Base-by-base conservation (phyloP, 2,113 vertebrate genomes). In the Microtus oregoni region DNA sequence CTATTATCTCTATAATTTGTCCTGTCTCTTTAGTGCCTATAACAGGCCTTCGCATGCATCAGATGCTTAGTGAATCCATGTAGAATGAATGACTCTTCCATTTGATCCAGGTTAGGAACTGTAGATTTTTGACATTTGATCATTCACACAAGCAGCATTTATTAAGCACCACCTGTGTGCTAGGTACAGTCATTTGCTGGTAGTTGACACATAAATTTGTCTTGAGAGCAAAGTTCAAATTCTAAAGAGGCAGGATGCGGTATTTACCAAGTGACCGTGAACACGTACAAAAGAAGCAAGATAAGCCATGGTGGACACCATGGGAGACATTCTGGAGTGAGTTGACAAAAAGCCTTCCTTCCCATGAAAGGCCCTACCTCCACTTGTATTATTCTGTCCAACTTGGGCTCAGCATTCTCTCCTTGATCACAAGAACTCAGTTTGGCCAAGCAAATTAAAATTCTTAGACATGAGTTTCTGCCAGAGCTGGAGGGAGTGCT, bases 381-480 rank as follows among this genome's bases (percentile, higher is more conserved):
- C 72, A 50, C 26, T 82, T 35, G 41, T 65, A 14, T 76, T 72
- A 30, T 6, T 78, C 63, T 93, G 32, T 81, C 90, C 61, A 82
- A 91, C 52, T 41, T 86, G 41, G 87, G 50, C 24, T 83, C 1
- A 32, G 17, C 52, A 65, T 86, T 35, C 35, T 15, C 41, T 86
- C 68, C 38, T 92, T 55, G 91, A 94, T 86, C 67, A 92, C 22
- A 94, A 93, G 86, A 91, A 92, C 50, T 89, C n/a, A 47, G 19
- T 73, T 28, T 82, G 47, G 78, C 82, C 82, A 79, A 68, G 82
- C 88, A 88, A 94, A 96, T 32, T 76, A 81, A 97, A 94, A 94
- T 88, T 90, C 61, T 94, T 93, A 88, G 76, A 87, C 70, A 73
- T 38, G 79, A 94, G 83, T 96, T 97, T 96, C 76, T 90, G 90